Percentiles rank a stretch among this genome's conserved stretches.
Conservation (phyloP, 1,140 invertebrate genomes). For the Saccostrea glomerata region DNA sequence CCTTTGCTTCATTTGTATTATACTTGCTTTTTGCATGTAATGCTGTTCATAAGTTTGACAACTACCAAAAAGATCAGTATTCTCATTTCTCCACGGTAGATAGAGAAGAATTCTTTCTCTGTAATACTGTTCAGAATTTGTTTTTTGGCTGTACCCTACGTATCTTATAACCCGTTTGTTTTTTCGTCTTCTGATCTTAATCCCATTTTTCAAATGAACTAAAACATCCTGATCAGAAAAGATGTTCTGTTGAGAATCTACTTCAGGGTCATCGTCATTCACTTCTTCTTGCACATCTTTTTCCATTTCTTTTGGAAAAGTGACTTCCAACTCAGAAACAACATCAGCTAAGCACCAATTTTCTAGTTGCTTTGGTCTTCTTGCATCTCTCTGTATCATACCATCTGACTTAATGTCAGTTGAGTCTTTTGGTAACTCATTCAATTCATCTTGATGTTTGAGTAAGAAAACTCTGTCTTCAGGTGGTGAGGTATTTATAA, state of each 20-base stretch:
- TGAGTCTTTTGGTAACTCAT: conserved; percentile 28
- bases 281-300: background rate
- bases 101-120: conserved; percentile 46
- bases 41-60: conserved; percentile 36
- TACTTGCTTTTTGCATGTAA: background rate
- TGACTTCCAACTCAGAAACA: conserved; percentile 18
- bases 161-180: conserved; percentile 43
- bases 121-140: conserved; percentile 45
- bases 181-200: conserved; percentile 42
- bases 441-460: conserved; percentile 2
- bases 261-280: conserved; percentile 1
- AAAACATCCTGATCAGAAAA: background rate
- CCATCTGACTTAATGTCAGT: conserved; percentile 40
- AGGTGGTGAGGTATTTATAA: conserved; percentile 57
- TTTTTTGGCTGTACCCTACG: conserved; percentile 44
- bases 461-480: conserved; percentile 33
- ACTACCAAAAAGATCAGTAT: background rate
- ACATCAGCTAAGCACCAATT: conserved; percentile 44
- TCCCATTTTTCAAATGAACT: conserved; percentile 50
- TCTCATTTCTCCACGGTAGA: conserved; percentile 49
- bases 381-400: conserved; percentile 36
- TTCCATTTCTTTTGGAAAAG: conserved; percentile 3
- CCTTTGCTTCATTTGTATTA: conserved; percentile 15
- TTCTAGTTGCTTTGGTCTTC: conserved; percentile 36
- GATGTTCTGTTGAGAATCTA: background rate